phyloP scores from a whole-genome alignment of 2,888 invertebrate species.

The Caradrina kadenii region DNA sequence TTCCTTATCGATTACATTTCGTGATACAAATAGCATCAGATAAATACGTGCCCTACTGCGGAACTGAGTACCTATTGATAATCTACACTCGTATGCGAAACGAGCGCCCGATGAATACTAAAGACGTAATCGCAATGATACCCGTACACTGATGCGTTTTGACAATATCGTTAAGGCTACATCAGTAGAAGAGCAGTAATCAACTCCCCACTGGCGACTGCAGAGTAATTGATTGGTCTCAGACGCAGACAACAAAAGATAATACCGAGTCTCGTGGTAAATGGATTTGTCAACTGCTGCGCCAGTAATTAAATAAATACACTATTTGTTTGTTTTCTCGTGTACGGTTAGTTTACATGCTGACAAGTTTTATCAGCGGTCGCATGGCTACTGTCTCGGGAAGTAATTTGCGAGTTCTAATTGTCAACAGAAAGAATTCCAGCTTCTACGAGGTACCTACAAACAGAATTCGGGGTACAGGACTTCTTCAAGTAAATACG shows the following conservation, averaged over 20 bases:
- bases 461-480: background rate
- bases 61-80: constrained; percentile 49
- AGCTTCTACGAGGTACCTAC: background rate
- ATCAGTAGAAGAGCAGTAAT: constrained; percentile 78
- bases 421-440: constrained; percentile 15
- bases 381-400: constrained; percentile 63
- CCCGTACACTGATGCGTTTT: constrained; percentile 65
- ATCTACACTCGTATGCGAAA: constrained; percentile 53
- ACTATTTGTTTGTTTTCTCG: constrained; percentile 74
- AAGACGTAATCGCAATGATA: constrained; percentile 59
- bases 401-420: constrained; percentile 41
- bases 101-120: constrained; percentile 59
- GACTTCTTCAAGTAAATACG: background rate
- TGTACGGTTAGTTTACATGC: constrained; percentile 66
- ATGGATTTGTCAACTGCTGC: constrained; percentile 88
- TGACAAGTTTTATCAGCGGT: constrained; percentile 72
- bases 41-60: constrained; percentile 45
- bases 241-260: constrained; percentile 87
- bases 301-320: constrained; percentile 88
- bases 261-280: constrained; percentile 81
- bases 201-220: constrained; percentile 80
- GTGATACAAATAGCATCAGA: constrained; percentile 53
- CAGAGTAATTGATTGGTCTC: constrained; percentile 87
- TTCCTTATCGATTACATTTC: constrained; percentile 55
- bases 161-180: constrained; percentile 71